Percentiles rank a stretch among this genome's conserved stretches.
These are phyloP conservation scores for Spongilla lacustris DNA, from an alignment of 37 sponge, comb jelly and placozoan species.

Conservation along the genomic window DNA sequence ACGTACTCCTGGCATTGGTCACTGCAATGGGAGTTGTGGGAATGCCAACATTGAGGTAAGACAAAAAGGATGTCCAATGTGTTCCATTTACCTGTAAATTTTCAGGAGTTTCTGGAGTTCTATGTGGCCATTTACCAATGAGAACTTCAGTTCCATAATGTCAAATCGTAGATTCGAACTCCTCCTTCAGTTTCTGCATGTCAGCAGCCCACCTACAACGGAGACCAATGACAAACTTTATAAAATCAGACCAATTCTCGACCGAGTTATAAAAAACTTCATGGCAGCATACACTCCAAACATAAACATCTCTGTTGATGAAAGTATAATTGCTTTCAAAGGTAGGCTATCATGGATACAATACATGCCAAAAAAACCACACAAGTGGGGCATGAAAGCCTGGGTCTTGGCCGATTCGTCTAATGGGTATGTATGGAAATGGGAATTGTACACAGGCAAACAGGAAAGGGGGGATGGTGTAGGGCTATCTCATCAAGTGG, in stretches of 20 bases:
- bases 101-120: too few species aligned
- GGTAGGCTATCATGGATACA: slow-evolving; percentile 36
- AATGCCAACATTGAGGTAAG: not conserved
- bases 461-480: not conserved
- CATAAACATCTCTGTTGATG: slow-evolving; percentile 25
- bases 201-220: too few species aligned
- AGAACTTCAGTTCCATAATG: too few species aligned
- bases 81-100: too few species aligned
- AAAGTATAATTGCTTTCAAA: slow-evolving; percentile 33
- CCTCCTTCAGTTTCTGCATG: too few species aligned
- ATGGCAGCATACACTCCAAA: too few species aligned
- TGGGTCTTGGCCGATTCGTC: slow-evolving; percentile 37
- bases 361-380: slow-evolving; percentile 32
- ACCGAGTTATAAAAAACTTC: too few species aligned
- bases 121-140: too few species aligned
- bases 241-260: too few species aligned
- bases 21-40: slow-evolving; percentile 9
- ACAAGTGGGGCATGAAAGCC: slow-evolving; percentile 50
- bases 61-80: too few species aligned
- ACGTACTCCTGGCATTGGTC: not conserved
- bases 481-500: not conserved
- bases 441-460: slow-evolving; percentile 33
- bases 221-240: too few species aligned
- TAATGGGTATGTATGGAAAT: slow-evolving; percentile 27
- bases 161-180: too few species aligned